Evolutionary conservation across 2,888 invertebrate genomes (phyloP).

Genomic region (Cantharis lateralis): DNA sequence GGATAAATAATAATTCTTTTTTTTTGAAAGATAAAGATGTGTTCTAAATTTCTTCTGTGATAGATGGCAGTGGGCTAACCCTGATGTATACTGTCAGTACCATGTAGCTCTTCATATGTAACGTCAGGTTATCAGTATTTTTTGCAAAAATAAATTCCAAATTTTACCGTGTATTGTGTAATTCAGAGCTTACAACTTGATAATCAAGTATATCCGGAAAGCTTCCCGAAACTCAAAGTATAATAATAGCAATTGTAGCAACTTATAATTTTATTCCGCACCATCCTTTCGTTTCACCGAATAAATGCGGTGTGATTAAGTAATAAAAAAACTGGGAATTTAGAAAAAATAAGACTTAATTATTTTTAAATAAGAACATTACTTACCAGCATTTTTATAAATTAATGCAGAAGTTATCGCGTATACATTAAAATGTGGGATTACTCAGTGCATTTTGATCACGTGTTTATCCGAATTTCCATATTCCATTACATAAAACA

Average conservation of each 20-base stretch:
- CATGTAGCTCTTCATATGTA: background rate
- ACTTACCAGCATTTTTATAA: no score
- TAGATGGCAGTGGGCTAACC: background rate
- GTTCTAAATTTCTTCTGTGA: background rate
- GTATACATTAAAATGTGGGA: background rate
- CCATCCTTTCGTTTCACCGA: background rate
- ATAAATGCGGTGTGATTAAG: background rate
- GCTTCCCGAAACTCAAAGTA: background rate
- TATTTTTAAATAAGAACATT: background rate
- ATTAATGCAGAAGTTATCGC: background rate
- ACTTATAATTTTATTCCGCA: background rate
- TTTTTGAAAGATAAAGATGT: background rate
- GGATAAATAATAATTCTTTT: background rate
- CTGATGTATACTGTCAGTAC: background rate
- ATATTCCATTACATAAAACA: constrained; percentile 1
- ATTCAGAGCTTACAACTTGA: background rate
- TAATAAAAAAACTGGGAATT: background rate
- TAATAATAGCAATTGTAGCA: background rate
- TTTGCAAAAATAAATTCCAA: background rate
- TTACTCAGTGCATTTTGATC: background rate
- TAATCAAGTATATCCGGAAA: background rate
- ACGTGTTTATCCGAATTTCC: background rate
- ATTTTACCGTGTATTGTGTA: background rate
- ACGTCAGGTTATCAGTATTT: background rate
- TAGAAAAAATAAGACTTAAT: background rate